Evolutionary conservation across 1,140 invertebrate genomes (phyloP).

Genomic region (Tetramorium parvispinum): DNA sequence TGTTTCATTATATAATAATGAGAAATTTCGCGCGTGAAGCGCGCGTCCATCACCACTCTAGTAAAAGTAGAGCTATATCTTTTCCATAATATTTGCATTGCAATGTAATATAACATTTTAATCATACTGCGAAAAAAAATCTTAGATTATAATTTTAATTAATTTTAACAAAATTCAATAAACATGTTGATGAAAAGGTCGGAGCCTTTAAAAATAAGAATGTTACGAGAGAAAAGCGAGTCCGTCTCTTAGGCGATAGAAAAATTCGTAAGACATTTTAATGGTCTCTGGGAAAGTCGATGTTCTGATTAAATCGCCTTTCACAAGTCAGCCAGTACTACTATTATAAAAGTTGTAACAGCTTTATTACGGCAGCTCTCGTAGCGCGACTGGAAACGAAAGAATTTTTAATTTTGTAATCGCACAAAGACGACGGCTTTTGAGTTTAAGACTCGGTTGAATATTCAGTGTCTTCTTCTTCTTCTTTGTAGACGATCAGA

Average conservation of each 20-base stretch:
- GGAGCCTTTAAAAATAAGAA: slow-evolving; percentile 42
- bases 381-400: slow-evolving; percentile 41
- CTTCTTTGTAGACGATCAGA: slow-evolving; percentile 13
- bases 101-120: not conserved
- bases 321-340: slow-evolving; percentile 51
- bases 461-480: slow-evolving; percentile 21
- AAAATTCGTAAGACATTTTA: slow-evolving; percentile 60
- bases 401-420: slow-evolving; percentile 62
- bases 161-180: slow-evolving; percentile 32
- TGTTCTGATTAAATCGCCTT: slow-evolving; percentile 61
- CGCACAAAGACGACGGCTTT: slow-evolving; percentile 50
- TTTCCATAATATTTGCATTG: not conserved
- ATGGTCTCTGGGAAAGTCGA: slow-evolving; percentile 46
- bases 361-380: slow-evolving; percentile 48
- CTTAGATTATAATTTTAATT: slow-evolving; percentile 38
- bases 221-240: slow-evolving; percentile 6
- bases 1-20: too few relatives aligned
- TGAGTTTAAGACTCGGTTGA: slow-evolving; percentile 43
- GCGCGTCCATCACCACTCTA: too few relatives aligned
- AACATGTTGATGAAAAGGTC: slow-evolving; percentile 20
- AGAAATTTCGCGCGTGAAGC: too few relatives aligned
- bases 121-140: not conserved
- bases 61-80: not conserved
- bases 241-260: slow-evolving; percentile 45
- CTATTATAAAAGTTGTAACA: slow-evolving; percentile 63